phyloP scores from a whole-genome alignment of 2,113 vertebrate species.

The Halichoeres trimaculatus region DNA sequence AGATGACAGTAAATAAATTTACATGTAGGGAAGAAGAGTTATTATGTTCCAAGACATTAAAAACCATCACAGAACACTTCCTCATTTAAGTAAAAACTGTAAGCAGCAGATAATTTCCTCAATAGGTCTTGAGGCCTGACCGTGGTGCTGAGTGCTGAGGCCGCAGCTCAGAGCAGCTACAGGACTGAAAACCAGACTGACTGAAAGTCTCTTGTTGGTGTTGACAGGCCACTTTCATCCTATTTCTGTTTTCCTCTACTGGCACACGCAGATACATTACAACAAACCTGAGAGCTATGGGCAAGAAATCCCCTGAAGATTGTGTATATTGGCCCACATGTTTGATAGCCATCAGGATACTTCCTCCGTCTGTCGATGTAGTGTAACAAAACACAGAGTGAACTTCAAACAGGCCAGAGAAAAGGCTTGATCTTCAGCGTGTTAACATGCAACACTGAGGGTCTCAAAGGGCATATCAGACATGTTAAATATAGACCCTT shows the following conservation, averaged over 20 bases:
- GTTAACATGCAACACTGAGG: constrained; percentile 1
- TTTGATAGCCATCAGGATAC: not conserved
- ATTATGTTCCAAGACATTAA: not conserved
- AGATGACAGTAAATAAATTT: not conserved
- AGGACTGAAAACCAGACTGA: constrained; percentile 3
- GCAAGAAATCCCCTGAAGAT: constrained; percentile 5
- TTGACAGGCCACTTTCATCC: constrained; percentile 59
- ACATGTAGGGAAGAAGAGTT: not conserved
- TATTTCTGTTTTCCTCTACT: constrained; percentile 33
- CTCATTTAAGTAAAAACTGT: constrained; percentile 6
- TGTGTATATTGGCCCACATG: constrained; percentile 3
- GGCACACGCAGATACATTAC: constrained; percentile 25
- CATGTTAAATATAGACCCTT: too few species aligned
- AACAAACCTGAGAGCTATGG: constrained; percentile 9
- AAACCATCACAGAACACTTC: not conserved
- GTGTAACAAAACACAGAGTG: constrained; percentile 1
- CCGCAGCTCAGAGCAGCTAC: constrained; percentile 39
- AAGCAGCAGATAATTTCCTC: constrained; percentile 13
- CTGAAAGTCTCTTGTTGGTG: constrained; percentile 46
- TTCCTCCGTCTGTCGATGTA: constrained; percentile 17
- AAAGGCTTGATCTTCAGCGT: not conserved
- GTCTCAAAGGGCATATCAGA: too few species aligned
- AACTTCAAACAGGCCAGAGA: not conserved
- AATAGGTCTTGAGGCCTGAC: not conserved
- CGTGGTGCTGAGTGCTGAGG: constrained; percentile 7